Evolutionary conservation across 1,140 invertebrate species (phyloP).

Genomic region (Maniola jurtina): DNA sequence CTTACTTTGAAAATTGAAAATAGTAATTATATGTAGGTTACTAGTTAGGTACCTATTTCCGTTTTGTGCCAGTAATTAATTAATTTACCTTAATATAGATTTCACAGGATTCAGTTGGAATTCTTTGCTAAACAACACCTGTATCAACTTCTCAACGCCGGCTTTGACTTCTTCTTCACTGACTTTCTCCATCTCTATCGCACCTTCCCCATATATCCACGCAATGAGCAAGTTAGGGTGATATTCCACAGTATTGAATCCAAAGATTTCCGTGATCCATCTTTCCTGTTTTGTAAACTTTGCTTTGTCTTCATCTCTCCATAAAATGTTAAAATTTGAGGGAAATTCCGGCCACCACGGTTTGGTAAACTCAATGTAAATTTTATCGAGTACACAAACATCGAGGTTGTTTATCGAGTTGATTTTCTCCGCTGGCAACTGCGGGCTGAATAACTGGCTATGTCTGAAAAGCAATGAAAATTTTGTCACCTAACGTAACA

Average conservation of each 20-base stretch:
- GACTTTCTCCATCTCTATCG: slow-evolving; percentile 79
- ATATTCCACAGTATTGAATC: slow-evolving; percentile 83
- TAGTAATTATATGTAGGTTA: too few relatives aligned
- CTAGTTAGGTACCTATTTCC: background rate
- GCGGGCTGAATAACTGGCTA: slow-evolving; percentile 80
- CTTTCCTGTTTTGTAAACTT: slow-evolving; percentile 52
- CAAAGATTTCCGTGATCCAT: slow-evolving; percentile 83
- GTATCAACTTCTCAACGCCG: slow-evolving; percentile 70
- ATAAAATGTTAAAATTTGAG: slow-evolving; percentile 78
- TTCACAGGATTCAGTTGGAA: slow-evolving; percentile 56
- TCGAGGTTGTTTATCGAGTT: slow-evolving; percentile 82
- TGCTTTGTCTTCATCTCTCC: slow-evolving; percentile 79
- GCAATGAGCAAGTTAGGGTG: slow-evolving; percentile 84
- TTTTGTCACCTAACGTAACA: too few relatives aligned
- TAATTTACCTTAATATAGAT: slow-evolving; percentile 47
- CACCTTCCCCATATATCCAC: slow-evolving; percentile 80
- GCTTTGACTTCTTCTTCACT: slow-evolving; percentile 72
- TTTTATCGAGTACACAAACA: slow-evolving; percentile 87
- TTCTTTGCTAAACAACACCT: slow-evolving; percentile 50
- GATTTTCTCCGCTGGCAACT: slow-evolving; percentile 81
- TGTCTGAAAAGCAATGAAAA: slow-evolving; percentile 55
- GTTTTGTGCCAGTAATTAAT: too few relatives aligned
- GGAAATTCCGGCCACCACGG: slow-evolving; percentile 81
- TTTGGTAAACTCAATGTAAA: slow-evolving; percentile 84
- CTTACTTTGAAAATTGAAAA: too few relatives aligned